Base-by-base conservation (phyloP, 2,797 vertebrate species). In the Argyrosomus regius region DNA sequence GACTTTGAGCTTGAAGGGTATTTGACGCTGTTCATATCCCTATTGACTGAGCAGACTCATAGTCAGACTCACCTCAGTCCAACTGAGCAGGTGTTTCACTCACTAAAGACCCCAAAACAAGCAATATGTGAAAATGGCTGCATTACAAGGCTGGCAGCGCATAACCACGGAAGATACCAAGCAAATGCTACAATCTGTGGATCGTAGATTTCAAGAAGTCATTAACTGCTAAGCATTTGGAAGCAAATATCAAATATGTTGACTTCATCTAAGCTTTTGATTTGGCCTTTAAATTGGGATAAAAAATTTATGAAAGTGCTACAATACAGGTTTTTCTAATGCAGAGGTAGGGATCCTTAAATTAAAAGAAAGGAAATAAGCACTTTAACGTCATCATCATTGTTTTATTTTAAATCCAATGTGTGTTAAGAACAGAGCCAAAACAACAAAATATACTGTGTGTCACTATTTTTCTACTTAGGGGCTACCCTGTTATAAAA, bases 61-160 rank as follows among this genome's bases (percentile, higher is more conserved):
- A 79, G 65, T 52, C 12, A 14, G 58, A 28, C 22, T 75, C 61
- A 84, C n/a, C 52, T 84, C 45, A 61, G 4, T 72, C 75, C 45
- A 76, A 86, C 22, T 45, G 50, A 84, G 81, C 74, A 87, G 78
- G 78, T 82, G 80, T 84, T 89, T 67, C 28, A 50, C 50, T 74
- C 67, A 73, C 48, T 81, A 74, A 79, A 79, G 62, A 84, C 58
- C 54, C 35, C 48, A 53, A 77, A 85, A 80, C 64, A 79, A 78
- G 84, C 75, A 85, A 71, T 86, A 79, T 79, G 61, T 75, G 53
- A 79, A 85, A 74, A 83, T 74, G 84, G 81, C 79, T 70, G 67
- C 71, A 68, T 76, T 79, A 61, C 50, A 74, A 73, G 43, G 48
- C 60, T 87, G 77, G 75, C 52, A 54, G 71, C 45, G 12, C 35